Percentiles rank a stretch among this genome's conserved stretches.
These are phyloP conservation scores for Temnothorax unifasciatus DNA, from an alignment of 2,888 invertebrate genomes.

Conservation along the genomic window DNA sequence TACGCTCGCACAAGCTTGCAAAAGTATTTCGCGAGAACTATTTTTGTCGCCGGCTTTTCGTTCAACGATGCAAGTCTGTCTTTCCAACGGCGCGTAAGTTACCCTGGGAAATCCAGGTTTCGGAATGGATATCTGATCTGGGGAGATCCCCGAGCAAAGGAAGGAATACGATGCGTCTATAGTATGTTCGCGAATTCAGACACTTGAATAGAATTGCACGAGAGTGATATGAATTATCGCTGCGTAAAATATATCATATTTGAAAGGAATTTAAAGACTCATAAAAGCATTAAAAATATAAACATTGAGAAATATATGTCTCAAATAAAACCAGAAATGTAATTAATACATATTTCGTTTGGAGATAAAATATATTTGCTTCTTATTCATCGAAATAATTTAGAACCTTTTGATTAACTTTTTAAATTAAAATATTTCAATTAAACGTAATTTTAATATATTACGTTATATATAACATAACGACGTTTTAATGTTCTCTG, in stretches of 20 bases:
- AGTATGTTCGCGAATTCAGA: conserved; percentile 8
- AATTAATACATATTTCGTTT: neutral
- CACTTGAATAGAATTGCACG: neutral
- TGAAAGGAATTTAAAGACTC: neutral
- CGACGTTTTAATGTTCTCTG: neutral
- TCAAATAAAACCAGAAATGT: neutral
- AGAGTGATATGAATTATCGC: neutral
- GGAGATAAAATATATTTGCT: neutral
- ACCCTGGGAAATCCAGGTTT: conserved; percentile 42
- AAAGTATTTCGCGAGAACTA: conserved; percentile 33
- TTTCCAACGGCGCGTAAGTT: conserved; percentile 44
- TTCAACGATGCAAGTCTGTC: conserved; percentile 48
- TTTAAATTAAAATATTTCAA: conserved; percentile 3
- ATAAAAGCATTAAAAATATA: neutral
- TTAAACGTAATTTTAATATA: neutral
- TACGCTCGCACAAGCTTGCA: neutral
- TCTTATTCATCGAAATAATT: neutral
- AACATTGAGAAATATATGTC: neutral
- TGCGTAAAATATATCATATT: neutral
- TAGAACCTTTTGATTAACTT: neutral
- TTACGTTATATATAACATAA: too few relatives aligned
- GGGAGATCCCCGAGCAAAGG: conserved; percentile 10
- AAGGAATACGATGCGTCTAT: neutral
- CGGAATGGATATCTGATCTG: conserved; percentile 50
- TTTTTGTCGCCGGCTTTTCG: conserved; percentile 40